Base-by-base conservation (phyloP, 2,888 invertebrate species). In the Ptychoptera albimana region DNA sequence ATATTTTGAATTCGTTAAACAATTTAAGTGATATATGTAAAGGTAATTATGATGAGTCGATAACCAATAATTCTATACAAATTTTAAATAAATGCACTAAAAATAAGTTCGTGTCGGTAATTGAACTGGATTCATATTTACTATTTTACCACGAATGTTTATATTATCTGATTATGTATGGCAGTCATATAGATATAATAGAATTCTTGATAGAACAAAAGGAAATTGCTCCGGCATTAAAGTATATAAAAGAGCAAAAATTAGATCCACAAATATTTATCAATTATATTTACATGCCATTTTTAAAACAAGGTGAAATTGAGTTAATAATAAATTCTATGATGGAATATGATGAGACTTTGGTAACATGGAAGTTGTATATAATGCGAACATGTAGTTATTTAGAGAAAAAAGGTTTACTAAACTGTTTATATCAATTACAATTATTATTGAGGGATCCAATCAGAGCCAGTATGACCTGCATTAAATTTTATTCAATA, bases 121-220 rank as follows among this genome's bases (percentile, higher is more conserved):
- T 23, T 23, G 23, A 23, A 23, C 7, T 23, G 7, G 23, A 23
- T 23, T 23, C 23, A 23, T 23, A 23, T 23, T 70, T 73, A 0
- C 69, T 73, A 50, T 74, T 75, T 50, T 80, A 80, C 53, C 75
- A 79, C 48, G 91, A 92, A 64, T 86, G 85, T 53, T 61, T 86
- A 2, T 85, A 80, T 60, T 93, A 92, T 61, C 67, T 92, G 3
- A 70, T 73, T 3, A 79, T 75, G 47, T 92, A 89, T 55, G 91
- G 88, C 1, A 81, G 79, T 3, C 79, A 80, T 55, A 67, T 73
- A 1, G 78, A 80, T 9, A 73, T 84, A 44, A 70, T 89, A 43
- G 74, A 76, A 46, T 91, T 89, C 58, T 79, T 80, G 51, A 71
- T 86, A 52, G 77, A 77, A 46, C 79, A 86, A 51, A 75, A 78